Base-by-base conservation (phyloP, 1,140 invertebrate genomes). In the Leptestheria dahalacensis region DNA sequence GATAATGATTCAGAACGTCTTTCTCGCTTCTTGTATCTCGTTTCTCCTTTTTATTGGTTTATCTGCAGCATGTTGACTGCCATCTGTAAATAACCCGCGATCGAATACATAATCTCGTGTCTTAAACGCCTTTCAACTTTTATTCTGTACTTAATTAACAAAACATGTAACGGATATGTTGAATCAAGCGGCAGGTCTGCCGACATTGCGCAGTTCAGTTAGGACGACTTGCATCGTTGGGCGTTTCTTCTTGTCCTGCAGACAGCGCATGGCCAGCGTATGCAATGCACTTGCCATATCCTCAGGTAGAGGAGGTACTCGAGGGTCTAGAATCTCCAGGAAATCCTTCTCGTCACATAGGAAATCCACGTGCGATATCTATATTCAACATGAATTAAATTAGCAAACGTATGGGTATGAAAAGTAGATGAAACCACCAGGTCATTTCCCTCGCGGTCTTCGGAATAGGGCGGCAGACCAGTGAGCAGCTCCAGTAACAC, bases 381-480 rank as follows among this genome's bases (percentile, higher is more conserved):
- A 26, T 21, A n/a, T n/a, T n/a, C n/a, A n/a, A n/a, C n/a, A n/a
- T n/a, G n/a, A n/a, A n/a, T n/a, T n/a, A n/a, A n/a, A n/a, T n/a
- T n/a, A n/a, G n/a, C n/a, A n/a, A n/a, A n/a, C n/a, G n/a, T n/a
- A n/a, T n/a, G n/a, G n/a, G n/a, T n/a, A n/a, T n/a, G n/a, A 41
- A 41, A 41, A 15, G 33, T 41, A 41, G 33, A 41, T 41, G 15
- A 15, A 41, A 41, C 6, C 33, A 79, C 74, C 64, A 80, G 71
- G 67, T 79, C 77, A 57, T 64, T 65, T 29, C 72, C 76, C 47
- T 76, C 70, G 64, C 78, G 65, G 15, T 70, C 63, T 62, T 75
- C 72, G 63, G 84, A 77, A 58, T 78, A 76, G 15, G 80, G 76
- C 48, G 77, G 74, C 25, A 84, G 71, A 26, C 82, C 81, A 26